Base-by-base conservation (phyloP, 2,888 invertebrate species). In the Agapostemon virescens region DNA sequence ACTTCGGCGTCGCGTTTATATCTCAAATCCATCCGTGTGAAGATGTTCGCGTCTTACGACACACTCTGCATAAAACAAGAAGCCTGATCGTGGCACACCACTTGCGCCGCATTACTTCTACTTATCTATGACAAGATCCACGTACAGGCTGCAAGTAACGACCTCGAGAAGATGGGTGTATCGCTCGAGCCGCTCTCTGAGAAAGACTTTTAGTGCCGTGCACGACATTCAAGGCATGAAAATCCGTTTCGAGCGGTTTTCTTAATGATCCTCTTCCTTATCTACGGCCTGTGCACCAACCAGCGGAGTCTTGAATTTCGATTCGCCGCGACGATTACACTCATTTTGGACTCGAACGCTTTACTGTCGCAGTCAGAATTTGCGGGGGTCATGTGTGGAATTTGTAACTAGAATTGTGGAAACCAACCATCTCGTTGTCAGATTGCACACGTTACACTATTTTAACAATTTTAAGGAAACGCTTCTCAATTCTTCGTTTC, bases 71-170 rank as follows among this genome's bases (percentile, higher is more conserved):
- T 83, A 83, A 83, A 85, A 80, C 75, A 79, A 79, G 72, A 73
- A 66, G 76, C n/a, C 33, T 69, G 78, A 79, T 85, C 85, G 81
- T 85, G 81, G 86, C 81, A 75, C 73, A 45, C 64, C 68, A 69
- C 70, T 77, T 69, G 80, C 61, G 64, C 61, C 7, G 70, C 67
- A 52, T 79, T 83, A 72, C 79, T 67, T 81, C 58, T 55, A 70
- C 81, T 74, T 85, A 67, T 77, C 85, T 58, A 55, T 38, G 70
- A 76, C 58, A 72, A 72, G 75, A 85, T 67, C 45, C 81, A 61
- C 75, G 74, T 79, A 76, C 77, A 80, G 84, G 78, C 74, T 86
- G 85, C 83, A 79, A 79, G 81, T 84, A 86, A 86, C 83, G 84
- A 83, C 74, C 78, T 52, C 63, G 69, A 36, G 26, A 58, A 72